Base-by-base conservation (phyloP, 2,888 invertebrate genomes). In the Amblyteles armatorius region DNA sequence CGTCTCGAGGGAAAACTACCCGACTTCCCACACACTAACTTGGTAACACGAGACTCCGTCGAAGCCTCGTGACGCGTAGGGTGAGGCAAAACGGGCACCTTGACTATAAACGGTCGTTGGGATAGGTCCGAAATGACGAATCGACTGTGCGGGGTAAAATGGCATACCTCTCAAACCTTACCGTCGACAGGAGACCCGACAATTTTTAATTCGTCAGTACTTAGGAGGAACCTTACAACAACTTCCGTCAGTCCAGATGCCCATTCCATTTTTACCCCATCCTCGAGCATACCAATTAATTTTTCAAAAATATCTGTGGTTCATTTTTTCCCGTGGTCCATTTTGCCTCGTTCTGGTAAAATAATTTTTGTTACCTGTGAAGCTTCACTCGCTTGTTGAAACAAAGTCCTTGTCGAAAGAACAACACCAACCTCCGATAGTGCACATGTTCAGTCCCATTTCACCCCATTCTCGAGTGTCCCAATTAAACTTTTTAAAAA, bases 1-100 rank as follows among this genome's bases (percentile, higher is more conserved):
- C 60, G n/a, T 11, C 29, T 26, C 36, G 40, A 44, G 60, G 63
- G n/a, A 72, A 74, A 67, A 48, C 57, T 36, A 26, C n/a, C 33
- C 52, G 36, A 11, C 29, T 33, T 29, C 33, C n/a, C 16, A 33
- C 63, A 16, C 29, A 63, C 33, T n/a, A 63, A 13, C n/a, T 26
- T 4, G 11, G 22, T 4, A 57, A 13, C 22, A 57, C 57, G 57
- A 57, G 57, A 57, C 22, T 11, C 57, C 11, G 22, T 57, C 57
- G 52, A 57, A 0, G 13, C 57, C 13, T 57, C 57, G 22, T 11
- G 22, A 16, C 16, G 13, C 16, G 16, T 3, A 0, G 16, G 44
- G 44, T 48, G 44, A 16, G 44, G 44, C 16, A 48, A 48, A 48
- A 48, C 4, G 44, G 44, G 1, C 44, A 0, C 44, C 44, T 48